Percentiles rank a stretch among this genome's conserved stretches.
phyloP scores from a whole-genome alignment of 2,888 invertebrate species.

The Sinohyriopsis cumingii region DNA sequence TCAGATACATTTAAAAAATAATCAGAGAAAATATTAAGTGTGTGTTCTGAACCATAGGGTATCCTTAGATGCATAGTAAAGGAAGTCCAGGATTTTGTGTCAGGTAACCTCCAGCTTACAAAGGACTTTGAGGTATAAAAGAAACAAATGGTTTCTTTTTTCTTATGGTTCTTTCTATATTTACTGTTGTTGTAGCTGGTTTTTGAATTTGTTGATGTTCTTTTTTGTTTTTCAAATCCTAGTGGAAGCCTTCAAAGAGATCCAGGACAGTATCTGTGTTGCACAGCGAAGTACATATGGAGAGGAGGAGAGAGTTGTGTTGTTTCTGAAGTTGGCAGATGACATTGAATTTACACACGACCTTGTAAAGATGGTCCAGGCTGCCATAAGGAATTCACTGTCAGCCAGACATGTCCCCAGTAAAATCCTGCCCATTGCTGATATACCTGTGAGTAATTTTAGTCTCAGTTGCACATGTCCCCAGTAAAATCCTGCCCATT shows the following conservation, averaged over 20 bases:
- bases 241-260: conserved; percentile 75
- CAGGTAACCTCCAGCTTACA: no score
- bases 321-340: conserved; percentile 75
- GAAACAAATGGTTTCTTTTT: no score
- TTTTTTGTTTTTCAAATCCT: not conserved
- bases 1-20: no score
- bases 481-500: conserved; percentile 73
- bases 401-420: conserved; percentile 76
- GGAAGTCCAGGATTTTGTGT: no score
- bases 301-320: conserved; percentile 75
- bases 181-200: no score
- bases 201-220: no score
- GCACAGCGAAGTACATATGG: conserved; percentile 72
- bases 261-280: conserved; percentile 76
- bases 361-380: conserved; percentile 70
- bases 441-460: conserved; percentile 73
- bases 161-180: no score
- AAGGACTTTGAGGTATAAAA: no score
- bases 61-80: no score
- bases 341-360: conserved; percentile 68
- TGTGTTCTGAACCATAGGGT: no score
- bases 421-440: conserved; percentile 72
- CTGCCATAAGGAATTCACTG: conserved; percentile 72
- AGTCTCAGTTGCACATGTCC: conserved; percentile 74
- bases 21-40: no score